These are phyloP conservation scores for Tympanoctomys barrerae DNA, from an alignment of 2,797 vertebrate species.

Conservation along the genomic window DNA sequence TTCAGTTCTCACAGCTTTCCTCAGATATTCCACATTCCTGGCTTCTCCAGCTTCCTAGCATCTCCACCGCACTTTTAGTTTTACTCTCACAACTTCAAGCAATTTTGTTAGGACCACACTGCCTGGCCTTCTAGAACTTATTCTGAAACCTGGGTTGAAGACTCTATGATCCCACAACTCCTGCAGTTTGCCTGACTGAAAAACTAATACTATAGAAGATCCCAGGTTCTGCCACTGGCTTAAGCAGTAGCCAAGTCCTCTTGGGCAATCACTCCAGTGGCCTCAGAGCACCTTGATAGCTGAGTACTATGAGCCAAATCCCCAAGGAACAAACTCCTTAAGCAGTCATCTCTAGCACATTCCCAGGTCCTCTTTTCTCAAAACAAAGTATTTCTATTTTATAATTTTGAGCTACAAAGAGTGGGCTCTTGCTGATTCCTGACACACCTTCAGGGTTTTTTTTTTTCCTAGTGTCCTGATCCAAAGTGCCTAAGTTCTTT, in stretches of 20 bases:
- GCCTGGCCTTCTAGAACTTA: background rate
- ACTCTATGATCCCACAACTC: background rate
- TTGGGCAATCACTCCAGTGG: background rate
- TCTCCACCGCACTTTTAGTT: background rate
- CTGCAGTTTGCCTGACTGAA: background rate
- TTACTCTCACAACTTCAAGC: background rate
- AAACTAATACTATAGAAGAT: background rate
- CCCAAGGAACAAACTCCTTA: background rate
- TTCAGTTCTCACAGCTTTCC: background rate
- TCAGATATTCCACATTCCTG: background rate
- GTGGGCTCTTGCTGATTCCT: background rate
- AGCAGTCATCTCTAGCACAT: background rate
- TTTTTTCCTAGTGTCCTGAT: background rate
- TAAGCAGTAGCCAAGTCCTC: background rate
- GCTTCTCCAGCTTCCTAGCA: background rate
- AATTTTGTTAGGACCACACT: background rate
- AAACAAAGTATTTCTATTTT: background rate
- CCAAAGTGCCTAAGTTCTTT: background rate
- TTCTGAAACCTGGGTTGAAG: background rate
- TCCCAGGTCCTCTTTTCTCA: background rate
- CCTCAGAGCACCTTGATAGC: background rate
- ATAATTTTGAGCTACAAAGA: background rate
- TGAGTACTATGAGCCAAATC: background rate
- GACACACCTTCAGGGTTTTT: background rate
- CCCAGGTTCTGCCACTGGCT: background rate